phyloP scores from a whole-genome alignment of 2,888 invertebrate species.

The Podabrus alpinus region DNA sequence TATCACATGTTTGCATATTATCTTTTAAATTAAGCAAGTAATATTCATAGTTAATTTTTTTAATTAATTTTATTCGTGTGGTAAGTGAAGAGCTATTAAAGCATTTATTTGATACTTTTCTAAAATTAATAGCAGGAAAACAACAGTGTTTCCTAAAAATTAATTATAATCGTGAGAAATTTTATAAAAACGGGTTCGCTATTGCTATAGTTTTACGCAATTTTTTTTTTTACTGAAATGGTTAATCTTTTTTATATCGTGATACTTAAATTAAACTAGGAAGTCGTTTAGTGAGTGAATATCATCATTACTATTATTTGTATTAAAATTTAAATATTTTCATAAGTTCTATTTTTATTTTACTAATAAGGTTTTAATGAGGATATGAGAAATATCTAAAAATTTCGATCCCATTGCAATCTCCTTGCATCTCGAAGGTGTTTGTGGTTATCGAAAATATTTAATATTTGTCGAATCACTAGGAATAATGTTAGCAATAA shows the following conservation, averaged over 20 bases:
- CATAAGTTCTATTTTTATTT: no score
- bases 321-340: background rate
- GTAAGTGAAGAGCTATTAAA: background rate
- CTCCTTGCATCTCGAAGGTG: background rate
- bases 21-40: background rate
- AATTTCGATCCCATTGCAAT: no score
- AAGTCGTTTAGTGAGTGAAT: background rate
- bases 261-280: slow-evolving; percentile 4
- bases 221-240: background rate
- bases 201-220: slow-evolving; percentile 1
- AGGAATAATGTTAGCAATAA: background rate
- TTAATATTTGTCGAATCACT: background rate
- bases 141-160: slow-evolving; percentile 1
- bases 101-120: background rate
- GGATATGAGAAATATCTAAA: no score
- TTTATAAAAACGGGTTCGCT: background rate
- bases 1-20: background rate
- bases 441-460: no score
- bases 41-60: background rate
- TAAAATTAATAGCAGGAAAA: background rate
- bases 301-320: background rate
- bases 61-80: background rate
- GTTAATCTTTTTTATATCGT: slow-evolving; percentile 4
- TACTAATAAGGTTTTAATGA: no score
- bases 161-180: slow-evolving; percentile 5